Percentiles rank a stretch among this genome's conserved stretches.
Conservation (phyloP, 64 coral and sea anemone genomes). For the Platygyra sinensis region DNA sequence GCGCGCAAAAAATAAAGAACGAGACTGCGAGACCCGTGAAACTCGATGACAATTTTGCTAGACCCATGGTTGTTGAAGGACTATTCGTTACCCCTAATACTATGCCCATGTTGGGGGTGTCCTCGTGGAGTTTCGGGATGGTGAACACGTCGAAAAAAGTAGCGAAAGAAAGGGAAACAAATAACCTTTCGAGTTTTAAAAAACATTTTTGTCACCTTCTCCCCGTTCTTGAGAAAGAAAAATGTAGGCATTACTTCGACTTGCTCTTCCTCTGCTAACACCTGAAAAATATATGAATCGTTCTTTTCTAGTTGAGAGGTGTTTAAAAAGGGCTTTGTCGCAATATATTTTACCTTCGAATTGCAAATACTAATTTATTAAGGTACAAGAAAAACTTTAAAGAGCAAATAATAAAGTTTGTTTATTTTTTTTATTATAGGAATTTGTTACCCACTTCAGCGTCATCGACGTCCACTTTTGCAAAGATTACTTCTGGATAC, state of each 20-base stretch:
- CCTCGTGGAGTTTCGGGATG: no score
- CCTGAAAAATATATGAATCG: background rate
- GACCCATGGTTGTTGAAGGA: no score
- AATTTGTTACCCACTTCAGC: constrained; percentile 7
- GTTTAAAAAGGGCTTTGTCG: no score
- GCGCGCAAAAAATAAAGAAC: no score
- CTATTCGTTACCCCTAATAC: no score
- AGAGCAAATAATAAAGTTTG: background rate
- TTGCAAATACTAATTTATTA: background rate
- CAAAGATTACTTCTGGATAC: constrained; percentile 16
- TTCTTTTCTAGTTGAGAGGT: no score
- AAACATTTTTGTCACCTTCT: constrained; percentile 8
- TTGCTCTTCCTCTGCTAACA: background rate
- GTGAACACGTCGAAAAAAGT: no score
- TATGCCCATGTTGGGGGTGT: no score
- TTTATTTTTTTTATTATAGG: background rate
- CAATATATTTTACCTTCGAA: no score
- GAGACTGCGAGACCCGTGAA: no score
- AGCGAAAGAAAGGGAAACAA: no score
- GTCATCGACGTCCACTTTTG: constrained; percentile 20
- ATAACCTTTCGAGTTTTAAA: background rate
- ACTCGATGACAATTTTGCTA: no score
- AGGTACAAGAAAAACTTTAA: background rate
- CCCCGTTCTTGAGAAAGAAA: constrained; percentile 23
- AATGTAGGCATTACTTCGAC: constrained; percentile 50